Evolutionary conservation across 2,797 vertebrate genomes (phyloP), one percentile per base, ranked within the genome.

Genomic region (Scleropages formosus): DNA sequence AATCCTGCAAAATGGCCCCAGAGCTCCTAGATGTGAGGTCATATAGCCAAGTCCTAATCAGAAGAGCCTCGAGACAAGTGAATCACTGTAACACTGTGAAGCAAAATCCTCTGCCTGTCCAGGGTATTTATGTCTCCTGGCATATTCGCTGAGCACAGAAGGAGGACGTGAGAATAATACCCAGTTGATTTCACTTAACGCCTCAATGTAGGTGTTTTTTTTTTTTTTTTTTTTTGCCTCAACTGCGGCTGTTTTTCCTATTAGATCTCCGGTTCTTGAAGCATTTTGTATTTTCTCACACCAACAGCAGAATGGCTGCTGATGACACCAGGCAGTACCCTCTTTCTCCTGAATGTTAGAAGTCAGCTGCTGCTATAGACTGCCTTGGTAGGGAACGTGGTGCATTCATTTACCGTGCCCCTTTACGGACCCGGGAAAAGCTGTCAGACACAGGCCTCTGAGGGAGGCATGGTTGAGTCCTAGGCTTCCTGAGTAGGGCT

Each of bases 21-120:
- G 47, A 39, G 49, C 49, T 77, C 49, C 26, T 58, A 64, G 51
- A 73, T 64, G 26, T 65, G 75, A 72, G 68, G 75, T 76, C 51
- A 67, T 51, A 73, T 58, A 12, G 47, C 62, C 63, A 46, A 46
- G 20, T 44, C 49, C 51, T 77, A 26, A 49, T 58, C 63, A 24
- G 18, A 44, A 61, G 53, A 31, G 76, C 70, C 76, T 51, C 10
- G 60, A 64, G 68, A 39, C 46, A 72, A 31, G 68, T 77, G 68
- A 72, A 31, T 73, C 61, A 73, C 53, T 12, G 51, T 44, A 9
- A 20, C 49, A 4, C 20, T 18, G 8, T 18, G 39, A 12, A 22
- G 39, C 49, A 22, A 27, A 24, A 49, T 56, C 27, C n/a, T 22
- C 22, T 49, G 31, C 8, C 9, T 67, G 49, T 24, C 64, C 26